Base-by-base conservation (phyloP, 2,113 vertebrate genomes). In the Periophthalmus modestus region DNA sequence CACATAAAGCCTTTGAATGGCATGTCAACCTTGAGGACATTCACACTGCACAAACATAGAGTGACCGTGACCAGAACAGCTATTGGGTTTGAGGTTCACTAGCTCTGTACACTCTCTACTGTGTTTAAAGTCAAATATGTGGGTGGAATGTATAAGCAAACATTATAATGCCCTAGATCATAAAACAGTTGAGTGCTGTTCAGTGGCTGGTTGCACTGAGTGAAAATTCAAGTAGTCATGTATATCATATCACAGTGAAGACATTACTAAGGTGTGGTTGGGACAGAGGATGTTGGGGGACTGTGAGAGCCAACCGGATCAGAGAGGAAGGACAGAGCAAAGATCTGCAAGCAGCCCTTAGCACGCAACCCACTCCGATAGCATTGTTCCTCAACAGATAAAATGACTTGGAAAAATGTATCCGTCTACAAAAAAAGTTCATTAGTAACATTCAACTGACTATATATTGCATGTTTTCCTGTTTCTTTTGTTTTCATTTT, bases 211-310 rank as follows among this genome's bases (percentile, higher is more conserved):
- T 47, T 61, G 21, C 46, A 69, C 46, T 55, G 43, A 80, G 43
- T 73, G 57, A 54, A 46, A 83, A 76, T 34, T 71, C 84, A 81
- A 84, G 79, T 66, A 63, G 50, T 16, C 68, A 67, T 23, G 39
- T 62, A 23, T 69, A 84, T 68, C n/a, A n/a, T 78, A 62, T 82
- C 57, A 73, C 68, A 62, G 67, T 46, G 68, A 43, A 55, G 72
- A 67, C 59, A 0, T 69, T 69, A 81, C 66, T 43, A 73, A 89
- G 85, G 88, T 80, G 87, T 82, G 84, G 88, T 79, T 72, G 76
- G 68, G 69, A 86, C 50, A 72, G 72, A 91, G 91, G 92, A 93
- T 91, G 91, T 91, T 93, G 87, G 77, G 89, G 87, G 86, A 78
- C 76, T 71, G 66, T 14, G 73, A 84, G 77, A 80, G 86, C 91